A percentile compares a stretch with the other conserved stretches of the same genome.
Evolutionary conservation across 2,888 invertebrate species (phyloP).

Genomic region (Agrochola litura): DNA sequence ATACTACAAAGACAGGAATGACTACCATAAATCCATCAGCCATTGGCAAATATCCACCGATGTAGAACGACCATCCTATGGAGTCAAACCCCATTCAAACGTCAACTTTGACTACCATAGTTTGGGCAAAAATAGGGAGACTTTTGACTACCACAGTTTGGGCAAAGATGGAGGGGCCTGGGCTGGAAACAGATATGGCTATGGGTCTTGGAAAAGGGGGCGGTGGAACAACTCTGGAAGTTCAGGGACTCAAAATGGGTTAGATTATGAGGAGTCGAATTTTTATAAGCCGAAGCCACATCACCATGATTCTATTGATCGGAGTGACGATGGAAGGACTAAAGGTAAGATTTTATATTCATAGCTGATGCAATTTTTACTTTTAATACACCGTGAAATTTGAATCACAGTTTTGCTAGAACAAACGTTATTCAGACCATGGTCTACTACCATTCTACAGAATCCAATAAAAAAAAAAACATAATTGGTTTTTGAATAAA

Average conservation of each 20-base stretch:
- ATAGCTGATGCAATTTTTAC: no score
- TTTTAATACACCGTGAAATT: no score
- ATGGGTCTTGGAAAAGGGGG: conserved; percentile 82
- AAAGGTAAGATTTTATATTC: conserved; percentile 73
- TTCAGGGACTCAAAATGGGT: conserved; percentile 71
- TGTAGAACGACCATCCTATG: conserved; percentile 75
- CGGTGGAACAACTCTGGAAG: conserved; percentile 80
- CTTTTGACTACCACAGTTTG: conserved; percentile 85
- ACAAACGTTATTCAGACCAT: no score
- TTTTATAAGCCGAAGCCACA: conserved; percentile 69
- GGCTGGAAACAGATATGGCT: conserved; percentile 74
- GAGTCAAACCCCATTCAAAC: conserved; percentile 73
- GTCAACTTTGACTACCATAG: conserved; percentile 85
- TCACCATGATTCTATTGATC: conserved; percentile 67
- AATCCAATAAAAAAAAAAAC: no score
- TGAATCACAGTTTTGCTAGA: no score
- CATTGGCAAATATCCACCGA: conserved; percentile 89
- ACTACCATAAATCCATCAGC: conserved; percentile 84
- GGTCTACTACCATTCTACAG: no score
- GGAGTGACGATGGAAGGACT: conserved; percentile 74
- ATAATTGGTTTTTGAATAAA: no score
- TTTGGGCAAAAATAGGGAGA: conserved; percentile 80
- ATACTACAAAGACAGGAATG: conserved; percentile 84
- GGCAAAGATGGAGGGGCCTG: conserved; percentile 67
- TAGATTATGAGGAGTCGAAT: conserved; percentile 75